These are phyloP conservation scores for Mastomys coucha DNA, from an alignment of 2,113 vertebrate genomes.

Conservation along the genomic window DNA sequence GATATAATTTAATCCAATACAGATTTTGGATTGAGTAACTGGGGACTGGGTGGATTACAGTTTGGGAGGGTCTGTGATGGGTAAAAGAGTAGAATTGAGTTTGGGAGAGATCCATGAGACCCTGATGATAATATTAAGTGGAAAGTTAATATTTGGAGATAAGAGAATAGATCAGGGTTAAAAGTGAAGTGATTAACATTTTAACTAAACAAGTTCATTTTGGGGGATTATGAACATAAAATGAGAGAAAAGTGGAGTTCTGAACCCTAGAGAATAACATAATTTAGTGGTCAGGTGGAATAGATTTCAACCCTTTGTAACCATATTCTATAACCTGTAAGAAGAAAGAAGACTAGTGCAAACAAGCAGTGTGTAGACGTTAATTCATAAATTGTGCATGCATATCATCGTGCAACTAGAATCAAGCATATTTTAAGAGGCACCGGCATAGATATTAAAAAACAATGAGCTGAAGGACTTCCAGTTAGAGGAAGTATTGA, in stretches of 20 bases:
- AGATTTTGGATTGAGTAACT: not conserved
- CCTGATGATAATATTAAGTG: not conserved
- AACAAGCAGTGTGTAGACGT: conserved; percentile 5
- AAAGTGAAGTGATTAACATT: not conserved
- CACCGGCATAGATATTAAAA: conserved; percentile 40
- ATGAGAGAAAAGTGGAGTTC: not conserved
- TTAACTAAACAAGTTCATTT: not conserved
- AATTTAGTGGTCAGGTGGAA: not conserved
- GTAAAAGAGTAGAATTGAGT: not conserved
- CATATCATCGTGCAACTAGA: conserved; percentile 12
- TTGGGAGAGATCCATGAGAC: not conserved
- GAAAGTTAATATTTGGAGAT: not conserved
- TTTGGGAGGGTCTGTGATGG: not conserved
- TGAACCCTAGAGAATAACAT: not conserved
- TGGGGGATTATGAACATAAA: not conserved
- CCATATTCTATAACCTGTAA: not conserved
- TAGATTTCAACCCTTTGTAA: conserved; percentile 5
- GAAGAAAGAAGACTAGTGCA: conserved; percentile 46
- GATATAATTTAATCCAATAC: not conserved
- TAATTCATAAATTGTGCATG: conserved; percentile 27
- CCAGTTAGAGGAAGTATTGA: conserved; percentile 48
- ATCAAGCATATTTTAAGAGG: conserved; percentile 48
- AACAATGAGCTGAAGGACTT: conserved; percentile 59
- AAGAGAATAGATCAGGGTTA: conserved; percentile 18
- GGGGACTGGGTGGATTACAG: not conserved